A percentile compares a stretch with the other conserved stretches of the same genome.
Conservation (phyloP, 1,140 invertebrate genomes). For the Drosophila quadrilineata region DNA sequence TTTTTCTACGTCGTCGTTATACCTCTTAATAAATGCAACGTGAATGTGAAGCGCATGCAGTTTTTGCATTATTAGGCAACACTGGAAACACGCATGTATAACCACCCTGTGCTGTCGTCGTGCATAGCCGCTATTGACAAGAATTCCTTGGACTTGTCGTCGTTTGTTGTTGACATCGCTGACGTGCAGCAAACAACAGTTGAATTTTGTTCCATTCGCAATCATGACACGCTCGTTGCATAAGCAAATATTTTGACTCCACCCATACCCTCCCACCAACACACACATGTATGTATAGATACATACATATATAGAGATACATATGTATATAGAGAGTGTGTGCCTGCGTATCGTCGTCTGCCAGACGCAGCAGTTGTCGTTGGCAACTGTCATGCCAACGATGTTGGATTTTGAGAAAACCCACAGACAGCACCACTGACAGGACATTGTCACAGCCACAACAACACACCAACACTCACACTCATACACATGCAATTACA, state of each 20-base stretch:
- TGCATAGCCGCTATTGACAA: not conserved
- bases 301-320: too few species aligned
- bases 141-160: constrained; percentile 4
- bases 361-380: constrained; percentile 57
- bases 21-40: too few species aligned
- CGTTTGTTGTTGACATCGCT: constrained; percentile 35
- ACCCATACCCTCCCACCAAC: not conserved
- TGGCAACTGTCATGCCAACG: constrained; percentile 53
- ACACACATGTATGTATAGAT: constrained; percentile 10
- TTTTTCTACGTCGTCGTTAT: not conserved
- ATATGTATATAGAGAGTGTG: too few species aligned
- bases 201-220: constrained; percentile 68
- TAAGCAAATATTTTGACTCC: constrained; percentile 71
- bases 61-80: not conserved
- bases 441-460: constrained; percentile 51
- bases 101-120: not conserved
- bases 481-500: too few species aligned
- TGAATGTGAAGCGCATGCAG: too few species aligned
- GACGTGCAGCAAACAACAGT: constrained; percentile 55
- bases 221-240: constrained; percentile 74
- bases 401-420: constrained; percentile 39
- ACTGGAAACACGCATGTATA: too few species aligned
- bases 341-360: not conserved
- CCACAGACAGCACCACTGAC: constrained; percentile 39
- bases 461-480: not conserved